phyloP scores from a whole-genome alignment of 2,888 invertebrate species.

The Drosophila formosana region DNA sequence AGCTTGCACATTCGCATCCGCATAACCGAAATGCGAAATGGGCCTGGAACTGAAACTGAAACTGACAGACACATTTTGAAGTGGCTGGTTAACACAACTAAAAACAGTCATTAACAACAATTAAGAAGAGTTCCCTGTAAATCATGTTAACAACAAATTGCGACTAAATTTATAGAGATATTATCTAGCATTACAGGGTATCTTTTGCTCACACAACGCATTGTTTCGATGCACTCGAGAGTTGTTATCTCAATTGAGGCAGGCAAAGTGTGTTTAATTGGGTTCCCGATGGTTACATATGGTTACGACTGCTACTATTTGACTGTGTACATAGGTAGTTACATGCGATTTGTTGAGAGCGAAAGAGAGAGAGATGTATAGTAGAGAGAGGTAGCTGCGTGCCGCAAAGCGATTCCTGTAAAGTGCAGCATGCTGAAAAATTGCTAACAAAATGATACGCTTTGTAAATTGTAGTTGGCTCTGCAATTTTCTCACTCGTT shows the following conservation, averaged over 20 bases:
- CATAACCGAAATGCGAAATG: not conserved
- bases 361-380: slow-evolving; percentile 19
- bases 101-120: slow-evolving; percentile 73
- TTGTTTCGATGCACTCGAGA: slow-evolving; percentile 51
- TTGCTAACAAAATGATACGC: slow-evolving; percentile 81
- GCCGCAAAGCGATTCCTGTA: slow-evolving; percentile 68
- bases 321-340: slow-evolving; percentile 21
- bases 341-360: slow-evolving; percentile 30
- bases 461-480: slow-evolving; percentile 69
- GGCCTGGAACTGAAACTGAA: slow-evolving; percentile 26
- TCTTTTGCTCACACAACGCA: not conserved
- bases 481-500: slow-evolving; percentile 76
- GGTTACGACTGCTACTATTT: slow-evolving; percentile 10
- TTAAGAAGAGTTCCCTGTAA: slow-evolving; percentile 29
- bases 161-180: not conserved
- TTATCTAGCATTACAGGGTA: slow-evolving; percentile 20
- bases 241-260: slow-evolving; percentile 54
- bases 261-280: slow-evolving; percentile 70
- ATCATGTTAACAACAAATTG: not conserved
- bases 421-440: slow-evolving; percentile 80
- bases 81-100: slow-evolving; percentile 72
- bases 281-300: slow-evolving; percentile 21
- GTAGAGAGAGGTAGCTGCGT: slow-evolving; percentile 50
- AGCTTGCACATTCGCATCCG: slow-evolving; percentile 52
- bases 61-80: slow-evolving; percentile 33